Evolutionary conservation across 2,797 vertebrate genomes (phyloP), one percentile per base, ranked within the genome.

Genomic region (Gymnothorax javanicus): DNA sequence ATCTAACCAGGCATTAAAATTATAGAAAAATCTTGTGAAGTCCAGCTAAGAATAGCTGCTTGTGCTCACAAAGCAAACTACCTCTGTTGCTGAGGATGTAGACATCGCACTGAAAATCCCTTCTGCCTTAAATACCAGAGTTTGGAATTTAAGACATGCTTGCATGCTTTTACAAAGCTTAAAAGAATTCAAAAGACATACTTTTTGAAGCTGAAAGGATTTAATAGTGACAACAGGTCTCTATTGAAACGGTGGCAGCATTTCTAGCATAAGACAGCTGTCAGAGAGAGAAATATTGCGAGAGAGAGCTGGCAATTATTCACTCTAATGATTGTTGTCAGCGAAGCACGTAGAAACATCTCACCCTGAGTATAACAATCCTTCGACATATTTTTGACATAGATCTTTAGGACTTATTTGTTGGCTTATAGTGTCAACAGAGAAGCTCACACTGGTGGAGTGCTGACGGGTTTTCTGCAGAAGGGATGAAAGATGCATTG

Each of bases 1-100:
- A n/a, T n/a, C n/a, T n/a, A n/a, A 57, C 64, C 69, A 88, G 88
- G 85, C 1, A 43, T 86, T 85, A 88, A 85, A 88, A 79, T 86
- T 83, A 88, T 84, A 84, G 73, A 86, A 88, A 86, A 27, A 20
- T 23, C 73, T 84, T 77, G 84, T 59, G 54, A 84, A 69, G 54
- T 69, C 50, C 58, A 23, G 50, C 33, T 81, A 15, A 79, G 84
- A 59, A 58, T 84, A 57, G 52, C 62, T 77, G 85, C 82, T 73
- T 56, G 43, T 23, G 62, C 52, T 33, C 62, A 71, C 79, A 52
- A 12, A 25, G 27, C 50, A 15, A 9, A 17, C 13, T 20, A 2
- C 71, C 11, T 79, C 56, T 50, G 13, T 9, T 5, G 20, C 23
- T 60, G 33, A 57, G 73, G 43, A 58, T 58, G 59, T 23, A n/a